These are phyloP conservation scores for Xiphorhynchus erythropygius DNA, from an alignment of 2,797 vertebrate species.

Conservation along the genomic window DNA sequence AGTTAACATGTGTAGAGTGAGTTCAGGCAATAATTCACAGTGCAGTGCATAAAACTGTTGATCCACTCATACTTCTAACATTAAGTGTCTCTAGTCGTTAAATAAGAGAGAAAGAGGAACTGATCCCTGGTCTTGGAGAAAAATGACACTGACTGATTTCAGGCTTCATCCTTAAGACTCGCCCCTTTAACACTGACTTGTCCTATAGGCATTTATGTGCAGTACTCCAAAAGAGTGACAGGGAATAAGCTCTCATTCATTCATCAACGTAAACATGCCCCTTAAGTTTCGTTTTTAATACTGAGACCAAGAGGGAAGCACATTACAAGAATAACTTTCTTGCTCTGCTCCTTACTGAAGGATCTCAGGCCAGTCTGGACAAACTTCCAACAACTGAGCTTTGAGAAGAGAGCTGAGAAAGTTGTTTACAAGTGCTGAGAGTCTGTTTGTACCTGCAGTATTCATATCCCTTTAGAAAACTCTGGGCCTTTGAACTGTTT, in stretches of 20 bases:
- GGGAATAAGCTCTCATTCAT: neutral
- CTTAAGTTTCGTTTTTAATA: neutral
- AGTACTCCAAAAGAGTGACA: neutral
- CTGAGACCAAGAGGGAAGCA: neutral
- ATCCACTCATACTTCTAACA: neutral
- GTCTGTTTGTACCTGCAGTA: fast-evolving
- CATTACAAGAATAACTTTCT: neutral
- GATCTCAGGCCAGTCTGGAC: neutral
- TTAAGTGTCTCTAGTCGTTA: neutral
- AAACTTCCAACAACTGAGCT: fast-evolving
- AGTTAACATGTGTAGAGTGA: neutral
- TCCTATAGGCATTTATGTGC: neutral
- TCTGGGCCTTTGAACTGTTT: neutral
- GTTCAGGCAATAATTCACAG: neutral
- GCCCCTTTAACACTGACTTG: neutral
- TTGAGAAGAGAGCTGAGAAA: neutral
- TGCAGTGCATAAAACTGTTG: neutral
- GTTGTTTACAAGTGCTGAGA: neutral
- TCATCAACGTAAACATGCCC: neutral
- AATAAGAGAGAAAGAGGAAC: neutral
- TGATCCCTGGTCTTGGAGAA: neutral
- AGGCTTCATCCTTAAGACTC: neutral
- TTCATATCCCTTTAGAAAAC: neutral
- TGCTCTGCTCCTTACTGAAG: neutral
- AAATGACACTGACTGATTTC: neutral